Conservation (phyloP, 2,797 vertebrate species). For the Eulemur mongoz region DNA sequence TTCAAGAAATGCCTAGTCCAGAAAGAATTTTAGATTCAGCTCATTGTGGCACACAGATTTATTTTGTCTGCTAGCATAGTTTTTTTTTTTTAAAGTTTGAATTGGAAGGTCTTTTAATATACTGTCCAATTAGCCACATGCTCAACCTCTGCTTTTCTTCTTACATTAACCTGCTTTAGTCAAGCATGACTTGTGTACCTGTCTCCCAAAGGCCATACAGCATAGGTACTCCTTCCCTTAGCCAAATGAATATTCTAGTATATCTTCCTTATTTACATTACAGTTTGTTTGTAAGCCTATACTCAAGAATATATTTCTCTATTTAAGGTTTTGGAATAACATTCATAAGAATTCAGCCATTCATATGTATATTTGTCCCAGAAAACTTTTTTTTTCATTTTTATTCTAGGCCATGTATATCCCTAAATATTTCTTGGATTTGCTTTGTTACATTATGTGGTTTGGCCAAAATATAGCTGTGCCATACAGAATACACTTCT, state of each 20-base stretch:
- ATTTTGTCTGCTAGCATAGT: not conserved
- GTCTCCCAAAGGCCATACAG: not conserved
- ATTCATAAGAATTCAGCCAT: not conserved
- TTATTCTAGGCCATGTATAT: not conserved
- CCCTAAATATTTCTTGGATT: not conserved
- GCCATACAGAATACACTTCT: not conserved
- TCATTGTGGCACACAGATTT: not conserved
- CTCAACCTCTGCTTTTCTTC: not conserved
- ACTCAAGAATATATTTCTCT: not conserved
- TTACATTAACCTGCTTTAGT: not conserved
- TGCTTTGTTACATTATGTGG: not conserved
- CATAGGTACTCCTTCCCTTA: not conserved
- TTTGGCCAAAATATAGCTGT: not conserved
- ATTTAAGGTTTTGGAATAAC: not conserved
- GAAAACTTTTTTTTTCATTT: not conserved
- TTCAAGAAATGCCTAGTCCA: not conserved
- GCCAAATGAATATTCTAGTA: not conserved
- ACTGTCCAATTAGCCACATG: not conserved
- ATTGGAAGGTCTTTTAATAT: not conserved
- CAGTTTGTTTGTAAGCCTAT: not conserved
- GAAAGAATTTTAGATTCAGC: not conserved
- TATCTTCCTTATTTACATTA: not conserved
- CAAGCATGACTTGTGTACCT: not conserved
- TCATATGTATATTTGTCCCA: not conserved
- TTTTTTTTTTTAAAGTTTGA: constrained; percentile 2